These are phyloP conservation scores for Rhorus exstirpatorius DNA, from an alignment of 2,888 invertebrate species.

Conservation along the genomic window DNA sequence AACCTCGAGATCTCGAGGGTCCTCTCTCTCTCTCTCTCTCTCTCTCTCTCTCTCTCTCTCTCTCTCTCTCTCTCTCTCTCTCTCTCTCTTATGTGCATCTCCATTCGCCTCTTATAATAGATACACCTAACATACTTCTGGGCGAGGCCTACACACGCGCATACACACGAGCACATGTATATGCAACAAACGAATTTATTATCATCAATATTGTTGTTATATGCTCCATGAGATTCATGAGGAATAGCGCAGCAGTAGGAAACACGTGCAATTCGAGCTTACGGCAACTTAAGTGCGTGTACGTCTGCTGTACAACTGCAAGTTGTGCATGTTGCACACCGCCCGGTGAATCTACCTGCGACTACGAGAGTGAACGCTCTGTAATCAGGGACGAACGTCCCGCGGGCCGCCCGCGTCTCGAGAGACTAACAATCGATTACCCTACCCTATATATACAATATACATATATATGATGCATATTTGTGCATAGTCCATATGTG, in stretches of 20 bases:
- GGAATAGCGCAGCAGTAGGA: slow-evolving; percentile 43
- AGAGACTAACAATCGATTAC: slow-evolving; percentile 70
- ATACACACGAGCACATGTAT: slow-evolving; percentile 11
- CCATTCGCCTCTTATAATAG: slow-evolving; percentile 60
- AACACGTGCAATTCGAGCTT: slow-evolving; percentile 59
- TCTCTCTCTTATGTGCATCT: slow-evolving; percentile 70
- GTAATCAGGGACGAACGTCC: slow-evolving; percentile 68
- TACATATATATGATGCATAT: slow-evolving; percentile 54
- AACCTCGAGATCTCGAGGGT: slow-evolving; percentile 61
- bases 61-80: slow-evolving; percentile 61
- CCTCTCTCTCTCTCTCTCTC: slow-evolving; percentile 68
- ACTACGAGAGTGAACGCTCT: slow-evolving; percentile 64
- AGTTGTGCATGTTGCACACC: slow-evolving; percentile 53
- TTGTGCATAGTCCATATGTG: slow-evolving; percentile 31
- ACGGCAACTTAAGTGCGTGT: slow-evolving; percentile 21
- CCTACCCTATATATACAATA: slow-evolving; percentile 61
- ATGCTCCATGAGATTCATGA: slow-evolving; percentile 38
- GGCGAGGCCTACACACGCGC: slow-evolving; percentile 30
- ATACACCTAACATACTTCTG: slow-evolving; percentile 41
- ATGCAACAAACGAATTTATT: slow-evolving; percentile 41
- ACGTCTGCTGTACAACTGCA: slow-evolving; percentile 42
- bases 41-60: slow-evolving; percentile 66
- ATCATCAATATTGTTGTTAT: slow-evolving; percentile 39
- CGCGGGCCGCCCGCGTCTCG: slow-evolving; percentile 63
- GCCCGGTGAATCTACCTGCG: slow-evolving; percentile 62